Base-by-base conservation (phyloP, 2,113 vertebrate genomes). In the Datnioides undecimradiatus region DNA sequence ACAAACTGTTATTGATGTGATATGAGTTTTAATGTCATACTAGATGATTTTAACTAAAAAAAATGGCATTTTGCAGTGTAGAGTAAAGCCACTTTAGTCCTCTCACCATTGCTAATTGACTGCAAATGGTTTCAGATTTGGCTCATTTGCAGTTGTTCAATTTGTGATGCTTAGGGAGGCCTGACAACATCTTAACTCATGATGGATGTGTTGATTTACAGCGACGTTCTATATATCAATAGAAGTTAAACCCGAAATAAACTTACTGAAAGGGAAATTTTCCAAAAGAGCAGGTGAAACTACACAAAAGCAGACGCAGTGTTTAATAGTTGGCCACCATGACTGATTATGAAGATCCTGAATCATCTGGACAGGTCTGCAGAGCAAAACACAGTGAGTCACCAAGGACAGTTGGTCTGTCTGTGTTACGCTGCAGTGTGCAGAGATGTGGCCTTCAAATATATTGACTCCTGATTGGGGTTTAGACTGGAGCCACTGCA, bases 81-180 rank as follows among this genome's bases (percentile, higher is more conserved):
- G 63, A 74, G 58, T 40, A 64, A 79, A 68, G 57, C 54, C 41
- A 63, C 36, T 19, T 77, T 49, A 58, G 55, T 27, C 43, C 52
- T 54, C 68, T 68, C 25, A 6, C 74, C 34, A 23, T 62, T 19
- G 27, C 79, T 88, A 85, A 88, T 87, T 85, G 82, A 87, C 51
- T 73, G 60, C 76, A 77, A 87, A 85, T 90, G 69, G 72, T 72
- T 84, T 77, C 25, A 69, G 83, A 81, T 77, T 49, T 82, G 82
- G 79, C 80, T 88, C 82, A 84, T 90, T 88, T 78, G 55, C 58
- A 71, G 23, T 23, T 79, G 63, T 55, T 79, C 63, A 60, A 33
- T 85, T 69, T 82, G 67, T 69, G 71, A 73, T 40, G 66, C 72
- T 76, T 72, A 59, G 80, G n/a, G 76, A 85, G 59, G 51, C 58